Percentiles rank a stretch among this genome's conserved stretches.
Conservation (phyloP, 2,888 invertebrate species). For the Desoria tigrina region DNA sequence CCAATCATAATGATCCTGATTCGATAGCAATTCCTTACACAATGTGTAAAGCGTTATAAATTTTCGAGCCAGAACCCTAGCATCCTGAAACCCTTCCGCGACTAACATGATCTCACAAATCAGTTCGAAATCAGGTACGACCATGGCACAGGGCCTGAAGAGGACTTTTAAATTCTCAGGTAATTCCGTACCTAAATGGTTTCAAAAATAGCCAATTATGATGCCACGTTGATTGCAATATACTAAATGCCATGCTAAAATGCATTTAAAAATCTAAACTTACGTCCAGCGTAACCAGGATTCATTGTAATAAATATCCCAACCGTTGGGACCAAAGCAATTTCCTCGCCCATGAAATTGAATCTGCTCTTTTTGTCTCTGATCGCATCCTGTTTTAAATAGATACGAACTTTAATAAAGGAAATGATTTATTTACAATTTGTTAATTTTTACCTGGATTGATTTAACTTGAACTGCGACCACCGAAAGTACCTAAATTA, state of each 20-base stretch:
- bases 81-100: conserved; percentile 95
- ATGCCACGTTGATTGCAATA: no score
- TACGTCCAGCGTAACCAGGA: neutral
- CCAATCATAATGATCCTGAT: conserved; percentile 96
- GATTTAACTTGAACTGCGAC: conserved; percentile 79
- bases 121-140: conserved; percentile 85
- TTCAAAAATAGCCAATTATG: no score
- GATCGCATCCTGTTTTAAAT: conserved; percentile 65
- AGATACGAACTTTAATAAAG: no score
- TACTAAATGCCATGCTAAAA: no score
- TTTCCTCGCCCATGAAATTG: conserved; percentile 93
- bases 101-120: conserved; percentile 94
- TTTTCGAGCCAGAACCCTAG: conserved; percentile 86
- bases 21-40: conserved; percentile 74
- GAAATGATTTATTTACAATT: no score
- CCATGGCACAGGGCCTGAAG: conserved; percentile 90
- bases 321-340: conserved; percentile 78
- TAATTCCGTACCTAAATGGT: conserved; percentile 64
- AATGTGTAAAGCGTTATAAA: conserved; percentile 93
- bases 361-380: conserved; percentile 83
- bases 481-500: conserved; percentile 90
- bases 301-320: conserved; percentile 82
- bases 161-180: conserved; percentile 70
- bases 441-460: no score
- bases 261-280: no score